phyloP scores from a whole-genome alignment of 2,888 invertebrate species.

The Ophion ventricosus region DNA sequence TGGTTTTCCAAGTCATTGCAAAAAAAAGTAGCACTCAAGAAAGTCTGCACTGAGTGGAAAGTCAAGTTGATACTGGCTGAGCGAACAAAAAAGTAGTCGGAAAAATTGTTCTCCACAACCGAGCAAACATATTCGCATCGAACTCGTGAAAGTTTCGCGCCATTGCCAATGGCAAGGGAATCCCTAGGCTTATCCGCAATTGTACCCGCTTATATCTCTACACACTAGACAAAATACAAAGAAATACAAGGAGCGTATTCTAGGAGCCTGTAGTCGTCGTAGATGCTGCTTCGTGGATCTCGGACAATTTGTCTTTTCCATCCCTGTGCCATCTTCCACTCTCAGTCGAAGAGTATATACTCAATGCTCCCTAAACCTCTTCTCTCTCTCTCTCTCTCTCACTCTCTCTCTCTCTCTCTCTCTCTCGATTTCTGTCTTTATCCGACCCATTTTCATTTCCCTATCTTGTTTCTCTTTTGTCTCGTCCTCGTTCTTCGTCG shows the following conservation, averaged over 20 bases:
- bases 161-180: conserved; percentile 56
- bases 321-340: conserved; percentile 59
- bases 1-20: background rate
- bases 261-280: conserved; percentile 43
- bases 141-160: conserved; percentile 43
- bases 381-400: background rate
- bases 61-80: background rate
- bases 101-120: background rate
- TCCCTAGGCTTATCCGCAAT: conserved; percentile 28
- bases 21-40: background rate
- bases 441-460: conserved; percentile 66
- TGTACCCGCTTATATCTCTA: conserved; percentile 7
- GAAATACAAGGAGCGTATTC: conserved; percentile 15
- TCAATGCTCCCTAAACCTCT: too few species aligned
- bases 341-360: conserved; percentile 36
- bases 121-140: conserved; percentile 11
- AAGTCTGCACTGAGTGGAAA: conserved; percentile 9
- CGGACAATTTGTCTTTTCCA: conserved; percentile 73
- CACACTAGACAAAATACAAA: conserved; percentile 34
- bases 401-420: conserved; percentile 6
- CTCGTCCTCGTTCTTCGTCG: conserved; percentile 26
- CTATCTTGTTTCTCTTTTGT: conserved; percentile 30
- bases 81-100: conserved; percentile 1
- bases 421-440: conserved; percentile 60
- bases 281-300: conserved; percentile 66